Conservation (phyloP, 1,140 invertebrate genomes). For the Alviniconcha marisindica region DNA sequence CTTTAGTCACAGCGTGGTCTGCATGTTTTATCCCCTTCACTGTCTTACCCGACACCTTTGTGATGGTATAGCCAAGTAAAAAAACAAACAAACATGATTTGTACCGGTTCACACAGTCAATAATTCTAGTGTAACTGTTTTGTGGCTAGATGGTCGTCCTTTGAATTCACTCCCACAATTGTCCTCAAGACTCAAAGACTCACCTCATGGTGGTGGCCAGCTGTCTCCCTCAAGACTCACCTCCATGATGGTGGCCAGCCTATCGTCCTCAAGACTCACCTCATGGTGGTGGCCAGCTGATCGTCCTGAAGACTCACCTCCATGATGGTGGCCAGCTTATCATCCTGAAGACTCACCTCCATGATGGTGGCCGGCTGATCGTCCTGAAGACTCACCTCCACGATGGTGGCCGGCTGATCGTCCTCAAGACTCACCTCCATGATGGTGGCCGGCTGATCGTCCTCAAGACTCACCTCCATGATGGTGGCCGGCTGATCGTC, state of each 20-base stretch:
- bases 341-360: constrained; percentile 5
- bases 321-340: constrained; percentile 28
- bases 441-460: too few species aligned
- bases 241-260: background rate
- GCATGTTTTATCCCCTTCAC: too few species aligned
- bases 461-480: constrained; percentile 33
- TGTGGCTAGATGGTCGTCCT: too few species aligned
- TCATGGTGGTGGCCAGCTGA: constrained; percentile 19
- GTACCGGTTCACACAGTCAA: too few species aligned
- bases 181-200: background rate
- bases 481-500: constrained; percentile 10
- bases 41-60: too few species aligned
- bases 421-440: too few species aligned
- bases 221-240: constrained; percentile 29
- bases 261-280: background rate
- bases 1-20: too few species aligned
- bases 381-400: constrained; percentile 4
- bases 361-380: too few species aligned
- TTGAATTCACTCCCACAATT: constrained; percentile 22
- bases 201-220: constrained; percentile 25
- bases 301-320: background rate
- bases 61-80: too few species aligned
- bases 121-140: too few species aligned
- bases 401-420: background rate
- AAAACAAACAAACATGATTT: too few species aligned